These are phyloP conservation scores for Jaculus jaculus DNA, from an alignment of 2,113 vertebrate genomes.

Conservation along the genomic window DNA sequence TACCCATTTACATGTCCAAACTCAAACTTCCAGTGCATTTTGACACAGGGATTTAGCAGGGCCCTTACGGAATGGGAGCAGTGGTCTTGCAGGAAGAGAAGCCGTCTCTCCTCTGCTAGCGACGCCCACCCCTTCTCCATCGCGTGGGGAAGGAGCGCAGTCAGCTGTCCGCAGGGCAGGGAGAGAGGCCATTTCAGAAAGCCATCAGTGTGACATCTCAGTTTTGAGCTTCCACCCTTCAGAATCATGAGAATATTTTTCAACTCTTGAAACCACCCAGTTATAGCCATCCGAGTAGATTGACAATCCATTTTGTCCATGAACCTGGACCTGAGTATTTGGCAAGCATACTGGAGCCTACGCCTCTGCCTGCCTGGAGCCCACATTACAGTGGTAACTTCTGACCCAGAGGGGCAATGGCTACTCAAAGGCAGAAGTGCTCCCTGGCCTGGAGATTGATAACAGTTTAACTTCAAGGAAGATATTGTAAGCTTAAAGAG, in stretches of 20 bases:
- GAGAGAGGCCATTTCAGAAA: not conserved
- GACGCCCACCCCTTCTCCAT: no score
- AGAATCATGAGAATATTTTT: not conserved
- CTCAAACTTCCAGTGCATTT: not conserved
- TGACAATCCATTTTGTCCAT: not conserved
- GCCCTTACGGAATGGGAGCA: not conserved
- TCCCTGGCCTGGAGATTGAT: not conserved
- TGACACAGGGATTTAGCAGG: not conserved
- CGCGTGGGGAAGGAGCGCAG: no score
- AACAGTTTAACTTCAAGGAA: not conserved
- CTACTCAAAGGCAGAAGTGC: not conserved
- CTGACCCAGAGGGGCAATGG: not conserved
- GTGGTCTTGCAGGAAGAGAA: not conserved
- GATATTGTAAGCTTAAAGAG: not conserved
- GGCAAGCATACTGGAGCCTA: not conserved
- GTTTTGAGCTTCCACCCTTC: not conserved
- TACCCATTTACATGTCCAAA: not conserved
- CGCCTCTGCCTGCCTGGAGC: not conserved
- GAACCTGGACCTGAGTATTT: not conserved
- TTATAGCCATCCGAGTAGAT: not conserved
- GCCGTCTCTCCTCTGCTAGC: not conserved
- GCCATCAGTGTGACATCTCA: no score
- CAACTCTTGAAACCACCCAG: not conserved
- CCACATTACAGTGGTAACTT: not conserved
- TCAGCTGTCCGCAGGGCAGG: not conserved